These are phyloP conservation scores for Psittacara wagleri DNA, from an alignment of 2,113 vertebrate species.

Conservation along the genomic window DNA sequence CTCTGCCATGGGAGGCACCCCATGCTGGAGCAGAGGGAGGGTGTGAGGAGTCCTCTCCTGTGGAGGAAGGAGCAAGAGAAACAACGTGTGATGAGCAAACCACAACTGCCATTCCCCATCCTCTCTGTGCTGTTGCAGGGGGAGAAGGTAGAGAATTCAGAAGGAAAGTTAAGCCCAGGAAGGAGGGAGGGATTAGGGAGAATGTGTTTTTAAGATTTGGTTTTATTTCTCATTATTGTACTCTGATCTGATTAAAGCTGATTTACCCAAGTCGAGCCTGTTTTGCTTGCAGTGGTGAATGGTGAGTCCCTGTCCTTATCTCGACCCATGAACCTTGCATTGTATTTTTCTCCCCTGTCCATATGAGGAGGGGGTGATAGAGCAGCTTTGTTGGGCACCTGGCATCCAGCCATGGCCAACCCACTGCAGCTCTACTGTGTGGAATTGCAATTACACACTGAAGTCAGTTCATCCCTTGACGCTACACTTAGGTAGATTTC, in stretches of 20 bases:
- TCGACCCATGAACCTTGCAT: accelerated
- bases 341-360: not conserved
- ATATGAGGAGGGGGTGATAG: not conserved
- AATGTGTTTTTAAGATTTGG: not conserved
- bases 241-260: not conserved
- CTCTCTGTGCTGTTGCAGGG: not conserved
- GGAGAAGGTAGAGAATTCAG: not conserved
- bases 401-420: not conserved
- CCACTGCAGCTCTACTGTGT: not conserved
- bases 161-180: not conserved
- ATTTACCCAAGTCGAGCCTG: not conserved
- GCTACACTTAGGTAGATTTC: conserved; percentile 44
- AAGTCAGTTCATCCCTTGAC: not conserved
- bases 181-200: not conserved
- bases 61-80: not conserved
- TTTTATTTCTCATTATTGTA: not conserved
- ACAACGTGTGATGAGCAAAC: not conserved
- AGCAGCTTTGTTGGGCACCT: not conserved
- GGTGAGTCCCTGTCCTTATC: not conserved
- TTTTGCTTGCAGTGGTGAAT: not conserved
- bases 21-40: not conserved
- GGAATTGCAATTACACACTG: not conserved
- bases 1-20: not conserved
- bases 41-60: not conserved
- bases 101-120: not conserved